A percentile compares a stretch with the other conserved stretches of the same genome.
Evolutionary conservation across 2,113 vertebrate species (phyloP).

Genomic region (Piprites chloris): DNA sequence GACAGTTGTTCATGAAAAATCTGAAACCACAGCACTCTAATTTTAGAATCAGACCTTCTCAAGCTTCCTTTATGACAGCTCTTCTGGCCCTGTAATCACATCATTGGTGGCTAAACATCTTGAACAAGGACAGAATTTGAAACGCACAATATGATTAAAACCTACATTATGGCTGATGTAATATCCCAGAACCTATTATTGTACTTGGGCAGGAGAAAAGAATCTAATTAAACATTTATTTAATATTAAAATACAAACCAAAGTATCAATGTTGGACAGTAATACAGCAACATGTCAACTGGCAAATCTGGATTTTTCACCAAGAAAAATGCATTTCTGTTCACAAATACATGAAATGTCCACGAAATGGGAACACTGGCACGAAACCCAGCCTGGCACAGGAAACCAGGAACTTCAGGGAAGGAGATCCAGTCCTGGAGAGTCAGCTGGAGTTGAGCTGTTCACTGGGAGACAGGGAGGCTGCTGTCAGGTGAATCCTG

Average conservation of each 20-base stretch:
- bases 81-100: slow-evolving; percentile 48
- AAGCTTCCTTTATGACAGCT: slow-evolving; percentile 41
- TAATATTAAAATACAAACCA: slow-evolving; percentile 51
- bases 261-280: neutral
- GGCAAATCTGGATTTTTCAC: neutral
- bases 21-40: slow-evolving; percentile 26
- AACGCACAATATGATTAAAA: slow-evolving; percentile 55
- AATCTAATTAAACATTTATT: slow-evolving; percentile 68
- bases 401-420: neutral
- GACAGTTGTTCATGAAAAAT: neutral
- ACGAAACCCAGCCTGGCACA: neutral
- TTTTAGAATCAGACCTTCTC: slow-evolving; percentile 33
- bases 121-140: slow-evolving; percentile 42
- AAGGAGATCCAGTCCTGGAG: neutral
- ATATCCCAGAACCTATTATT: slow-evolving; percentile 53
- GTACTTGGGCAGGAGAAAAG: slow-evolving; percentile 22
- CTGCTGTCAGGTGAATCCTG: neutral
- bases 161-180: slow-evolving; percentile 47
- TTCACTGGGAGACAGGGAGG: neutral
- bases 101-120: slow-evolving; percentile 52
- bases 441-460: neutral
- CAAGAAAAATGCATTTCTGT: neutral
- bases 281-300: slow-evolving; percentile 14
- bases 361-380: neutral
- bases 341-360: neutral